Percentiles rank a stretch among this genome's conserved stretches.
These are phyloP conservation scores for Aegotheles bennettii DNA, from an alignment of 2,113 vertebrate species.

Conservation along the genomic window DNA sequence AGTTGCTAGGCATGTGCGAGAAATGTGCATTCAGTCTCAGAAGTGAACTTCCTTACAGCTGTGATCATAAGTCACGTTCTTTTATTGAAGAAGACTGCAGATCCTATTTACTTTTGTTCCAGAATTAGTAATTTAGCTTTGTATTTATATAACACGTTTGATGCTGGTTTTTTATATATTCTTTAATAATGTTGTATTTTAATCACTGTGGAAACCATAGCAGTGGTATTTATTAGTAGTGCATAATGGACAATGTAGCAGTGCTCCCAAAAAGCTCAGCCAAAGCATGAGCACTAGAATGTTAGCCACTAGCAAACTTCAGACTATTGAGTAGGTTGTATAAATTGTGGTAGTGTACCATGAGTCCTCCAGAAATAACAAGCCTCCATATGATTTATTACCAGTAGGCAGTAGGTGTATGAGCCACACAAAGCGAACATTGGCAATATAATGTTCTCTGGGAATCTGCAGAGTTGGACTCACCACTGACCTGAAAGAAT, in stretches of 20 bases:
- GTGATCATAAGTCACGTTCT: neutral
- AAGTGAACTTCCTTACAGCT: neutral
- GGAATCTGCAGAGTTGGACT: neutral
- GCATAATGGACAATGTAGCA: neutral
- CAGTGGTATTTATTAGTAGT: neutral
- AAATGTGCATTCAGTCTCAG: neutral
- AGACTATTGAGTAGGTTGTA: neutral
- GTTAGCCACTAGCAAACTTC: neutral
- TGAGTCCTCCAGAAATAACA: neutral
- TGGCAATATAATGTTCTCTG: neutral
- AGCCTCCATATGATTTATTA: neutral
- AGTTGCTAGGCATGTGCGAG: neutral
- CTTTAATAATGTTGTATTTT: neutral
- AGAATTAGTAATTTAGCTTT: neutral
- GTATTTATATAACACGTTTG: neutral
- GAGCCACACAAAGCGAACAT: neutral
- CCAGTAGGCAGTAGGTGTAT: neutral
- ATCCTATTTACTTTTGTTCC: neutral
- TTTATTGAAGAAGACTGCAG: neutral
- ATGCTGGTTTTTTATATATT: neutral
- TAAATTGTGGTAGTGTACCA: neutral
- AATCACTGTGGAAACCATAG: neutral
- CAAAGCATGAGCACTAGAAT: neutral
- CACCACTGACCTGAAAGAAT: neutral
- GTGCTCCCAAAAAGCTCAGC: neutral